phyloP scores from a whole-genome alignment of 2,113 vertebrate species.

The Lethenteron camtschaticum region DNA sequence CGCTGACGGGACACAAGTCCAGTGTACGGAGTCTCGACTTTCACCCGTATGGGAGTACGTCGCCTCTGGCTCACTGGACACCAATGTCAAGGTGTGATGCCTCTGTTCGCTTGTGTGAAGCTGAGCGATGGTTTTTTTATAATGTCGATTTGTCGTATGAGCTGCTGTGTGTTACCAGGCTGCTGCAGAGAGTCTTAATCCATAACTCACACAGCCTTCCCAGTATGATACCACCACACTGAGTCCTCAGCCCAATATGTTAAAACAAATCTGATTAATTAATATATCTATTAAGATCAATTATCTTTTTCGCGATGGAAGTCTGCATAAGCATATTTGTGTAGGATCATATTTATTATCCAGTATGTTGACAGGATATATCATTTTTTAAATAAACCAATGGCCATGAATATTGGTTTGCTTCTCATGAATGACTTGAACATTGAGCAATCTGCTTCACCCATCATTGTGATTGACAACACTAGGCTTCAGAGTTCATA shows the following conservation, averaged over 20 bases:
- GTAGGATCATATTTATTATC: background rate
- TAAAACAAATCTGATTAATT: background rate
- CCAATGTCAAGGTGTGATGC: constrained; percentile 60
- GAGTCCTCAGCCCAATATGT: too few relatives aligned
- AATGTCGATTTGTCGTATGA: background rate
- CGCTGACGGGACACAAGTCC: constrained; percentile 63
- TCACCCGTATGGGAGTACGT: constrained; percentile 68
- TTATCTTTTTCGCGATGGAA: background rate
- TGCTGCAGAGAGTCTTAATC: background rate
- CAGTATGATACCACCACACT: too few relatives aligned
- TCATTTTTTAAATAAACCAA: too few relatives aligned
- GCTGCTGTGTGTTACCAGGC: background rate
- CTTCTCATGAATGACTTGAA: too few relatives aligned
- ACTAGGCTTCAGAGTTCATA: too few relatives aligned
- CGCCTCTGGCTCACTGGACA: constrained; percentile 74
- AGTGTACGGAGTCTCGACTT: constrained; percentile 76
- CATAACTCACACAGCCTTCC: too few relatives aligned
- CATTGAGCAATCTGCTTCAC: too few relatives aligned
- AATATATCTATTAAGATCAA: background rate
- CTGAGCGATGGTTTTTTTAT: background rate
- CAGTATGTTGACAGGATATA: too few relatives aligned
- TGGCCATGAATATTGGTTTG: too few relatives aligned
- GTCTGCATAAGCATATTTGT: background rate
- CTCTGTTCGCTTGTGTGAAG: background rate
- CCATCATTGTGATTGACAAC: too few relatives aligned